Conservation (phyloP, 2,113 vertebrate genomes). For the Symphodus melops region DNA sequence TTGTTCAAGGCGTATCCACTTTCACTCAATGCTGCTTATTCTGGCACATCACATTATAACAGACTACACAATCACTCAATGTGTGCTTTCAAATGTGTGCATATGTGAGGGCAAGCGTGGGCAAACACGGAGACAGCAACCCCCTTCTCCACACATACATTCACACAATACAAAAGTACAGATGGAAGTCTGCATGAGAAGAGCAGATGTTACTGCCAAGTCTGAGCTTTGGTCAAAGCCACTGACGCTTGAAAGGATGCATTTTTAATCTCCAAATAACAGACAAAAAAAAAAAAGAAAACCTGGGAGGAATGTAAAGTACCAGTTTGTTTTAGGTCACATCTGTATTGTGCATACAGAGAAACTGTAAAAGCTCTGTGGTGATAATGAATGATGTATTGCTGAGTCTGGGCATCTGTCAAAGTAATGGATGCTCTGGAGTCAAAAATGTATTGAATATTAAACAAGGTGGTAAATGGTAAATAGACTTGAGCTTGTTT, state of each 20-base stretch:
- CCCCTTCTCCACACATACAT: not conserved
- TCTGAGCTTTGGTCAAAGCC: conserved; percentile 32
- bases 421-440: conserved; percentile 59
- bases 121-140: conserved; percentile 2
- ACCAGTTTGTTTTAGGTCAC: not conserved
- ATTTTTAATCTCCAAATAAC: conserved; percentile 36
- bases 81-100: not conserved
- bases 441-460: conserved; percentile 35
- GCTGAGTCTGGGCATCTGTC: conserved; percentile 56
- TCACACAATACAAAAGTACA: conserved; percentile 10
- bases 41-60: conserved; percentile 12
- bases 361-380: conserved; percentile 48
- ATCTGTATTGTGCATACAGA: conserved; percentile 12
- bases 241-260: conserved; percentile 12
- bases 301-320: conserved; percentile 1
- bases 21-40: conserved; percentile 8
- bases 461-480: not conserved
- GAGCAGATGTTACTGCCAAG: conserved; percentile 36
- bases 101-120: not conserved
- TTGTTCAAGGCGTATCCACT: not conserved
- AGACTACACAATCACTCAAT: not conserved
- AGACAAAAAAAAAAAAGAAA: conserved; percentile 12
- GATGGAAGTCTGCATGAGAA: conserved; percentile 26
- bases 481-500: no score
- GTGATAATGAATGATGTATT: conserved; percentile 63